Conservation (phyloP, 35 echinoderm and acorn worm species). For the Ptychodera flava region DNA sequence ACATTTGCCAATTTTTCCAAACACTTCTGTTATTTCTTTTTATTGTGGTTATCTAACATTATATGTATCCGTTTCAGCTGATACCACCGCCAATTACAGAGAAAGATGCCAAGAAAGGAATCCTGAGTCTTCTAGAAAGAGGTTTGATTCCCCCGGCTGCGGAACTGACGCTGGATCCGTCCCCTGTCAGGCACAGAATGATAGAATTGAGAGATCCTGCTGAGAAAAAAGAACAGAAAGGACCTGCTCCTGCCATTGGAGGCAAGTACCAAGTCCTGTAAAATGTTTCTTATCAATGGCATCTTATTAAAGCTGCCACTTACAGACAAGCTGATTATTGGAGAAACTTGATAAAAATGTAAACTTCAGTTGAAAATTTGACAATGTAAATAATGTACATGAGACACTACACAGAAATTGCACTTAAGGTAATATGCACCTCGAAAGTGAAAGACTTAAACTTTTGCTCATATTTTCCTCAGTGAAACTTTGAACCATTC, state of each 20-base stretch:
- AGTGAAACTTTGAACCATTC: too few species aligned
- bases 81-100: conserved; percentile 78
- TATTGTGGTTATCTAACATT: too few species aligned
- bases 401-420: too few species aligned
- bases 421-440: too few species aligned
- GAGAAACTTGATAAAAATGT: too few species aligned
- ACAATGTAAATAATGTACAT: too few species aligned
- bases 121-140: conserved; percentile 82
- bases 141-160: conserved; percentile 92
- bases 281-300: not conserved
- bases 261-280: conserved; percentile 30
- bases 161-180: conserved; percentile 89
- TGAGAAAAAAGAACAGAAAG: conserved; percentile 63
- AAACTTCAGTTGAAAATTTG: too few species aligned
- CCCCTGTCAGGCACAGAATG: conserved; percentile 68
- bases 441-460: too few species aligned
- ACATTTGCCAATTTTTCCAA: too few species aligned
- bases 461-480: too few species aligned
- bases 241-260: conserved; percentile 23
- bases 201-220: conserved; percentile 53
- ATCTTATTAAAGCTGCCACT: not conserved
- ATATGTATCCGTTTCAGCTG: conserved; percentile 52
- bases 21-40: too few species aligned
- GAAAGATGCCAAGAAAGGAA: conserved; percentile 78
- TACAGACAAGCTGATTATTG: not conserved